Base-by-base conservation (phyloP, 2,888 invertebrate species). In the Netelia fuscicornis region DNA sequence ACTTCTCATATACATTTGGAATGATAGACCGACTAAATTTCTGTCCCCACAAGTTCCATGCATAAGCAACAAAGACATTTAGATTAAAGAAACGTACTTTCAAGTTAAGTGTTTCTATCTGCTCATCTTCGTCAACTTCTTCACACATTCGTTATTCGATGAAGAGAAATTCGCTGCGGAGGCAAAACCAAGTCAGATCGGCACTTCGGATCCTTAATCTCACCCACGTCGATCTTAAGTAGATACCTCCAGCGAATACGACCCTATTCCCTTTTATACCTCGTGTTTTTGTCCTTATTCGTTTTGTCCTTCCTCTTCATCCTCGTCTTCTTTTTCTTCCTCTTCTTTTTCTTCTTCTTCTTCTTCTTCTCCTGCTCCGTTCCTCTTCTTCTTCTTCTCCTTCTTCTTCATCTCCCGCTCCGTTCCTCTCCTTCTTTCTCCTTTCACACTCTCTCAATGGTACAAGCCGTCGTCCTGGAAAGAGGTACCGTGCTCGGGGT, bases 401-500 rank as follows among this genome's bases (percentile, higher is more conserved):
- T 48, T 62, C 25, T 62, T 62, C 20, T 58, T 58, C 56, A n/a
- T 30, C 30, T 30, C 30, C 30, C 30, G 30, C 30, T 30, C 5
- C 30, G 30, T 30, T 30, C 30, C n/a, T 56, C 58, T 58, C 8
- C 20, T 58, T 58, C 58, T 17, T 52, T n/a, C 60, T 48, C 17
- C n/a, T 10, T 6, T 20, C 37, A 37, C 79, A 70, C 75, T 76
- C 68, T 79, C 75, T 37, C 62, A 68, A 70, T 78, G 78, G 42
- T 71, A 76, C 68, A 71, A 71, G 37, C 37, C n/a, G 58, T 44
- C 58, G 44, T 67, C 58, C 30, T 76, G 37, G 48, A 52, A 67
- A 67, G 77, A 70, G 81, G 81, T 72, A 84, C 65, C 76, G 81
- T 70, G 80, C 75, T 74, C 78, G 68, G 25, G 84, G 81, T 84